phyloP scores from a whole-genome alignment of 2,797 vertebrate species.

The Esox lucius region DNA sequence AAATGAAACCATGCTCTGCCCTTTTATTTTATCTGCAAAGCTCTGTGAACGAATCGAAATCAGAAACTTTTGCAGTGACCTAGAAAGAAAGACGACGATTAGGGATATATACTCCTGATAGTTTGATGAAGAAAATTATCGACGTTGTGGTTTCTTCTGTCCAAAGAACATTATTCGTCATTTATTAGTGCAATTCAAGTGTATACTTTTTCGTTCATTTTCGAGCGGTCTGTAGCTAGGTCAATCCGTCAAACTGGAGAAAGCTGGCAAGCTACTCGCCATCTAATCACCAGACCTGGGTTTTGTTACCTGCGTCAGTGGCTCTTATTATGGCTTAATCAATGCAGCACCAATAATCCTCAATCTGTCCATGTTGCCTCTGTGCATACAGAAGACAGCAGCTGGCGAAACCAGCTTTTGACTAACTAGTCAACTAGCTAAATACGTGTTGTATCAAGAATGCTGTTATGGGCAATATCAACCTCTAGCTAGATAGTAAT shows the following conservation, averaged over 20 bases:
- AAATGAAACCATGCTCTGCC: not conserved
- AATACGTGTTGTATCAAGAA: no score
- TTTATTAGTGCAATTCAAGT: no score
- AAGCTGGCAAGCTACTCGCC: slow-evolving; percentile 28
- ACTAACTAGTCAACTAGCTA: not conserved
- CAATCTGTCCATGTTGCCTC: slow-evolving; percentile 28
- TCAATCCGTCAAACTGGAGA: slow-evolving; percentile 26
- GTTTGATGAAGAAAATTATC: not conserved
- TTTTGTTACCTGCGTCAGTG: slow-evolving; percentile 46
- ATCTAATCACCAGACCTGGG: slow-evolving; percentile 46
- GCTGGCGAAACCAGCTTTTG: not conserved
- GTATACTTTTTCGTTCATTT: no score
- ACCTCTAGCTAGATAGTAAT: not conserved
- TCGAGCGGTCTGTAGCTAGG: no score
- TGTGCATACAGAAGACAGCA: not conserved
- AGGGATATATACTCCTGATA: not conserved
- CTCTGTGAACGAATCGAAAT: not conserved
- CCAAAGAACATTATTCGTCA: no score
- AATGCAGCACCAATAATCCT: slow-evolving; percentile 43
- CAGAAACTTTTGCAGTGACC: not conserved
- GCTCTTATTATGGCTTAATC: slow-evolving; percentile 39
- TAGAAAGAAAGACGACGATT: not conserved
- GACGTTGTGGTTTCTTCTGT: not conserved
- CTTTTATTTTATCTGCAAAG: not conserved
- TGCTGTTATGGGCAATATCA: no score